phyloP scores from a whole-genome alignment of 2,113 vertebrate genomes.

The Cairina moschata region DNA sequence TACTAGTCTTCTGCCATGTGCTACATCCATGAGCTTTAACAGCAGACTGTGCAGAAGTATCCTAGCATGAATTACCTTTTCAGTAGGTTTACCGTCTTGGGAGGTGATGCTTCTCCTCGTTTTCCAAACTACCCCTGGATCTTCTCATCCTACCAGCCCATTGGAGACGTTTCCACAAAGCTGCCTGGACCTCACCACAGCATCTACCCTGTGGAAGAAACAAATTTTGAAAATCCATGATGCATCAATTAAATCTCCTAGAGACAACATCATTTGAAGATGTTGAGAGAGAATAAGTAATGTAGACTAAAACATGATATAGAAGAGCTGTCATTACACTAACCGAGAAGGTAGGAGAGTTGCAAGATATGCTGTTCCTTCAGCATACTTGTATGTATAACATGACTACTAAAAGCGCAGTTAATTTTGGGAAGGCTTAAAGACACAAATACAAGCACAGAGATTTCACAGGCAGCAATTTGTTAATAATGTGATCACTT shows the following conservation, averaged over 20 bases:
- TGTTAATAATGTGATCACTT: background rate
- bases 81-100: conserved; percentile 16
- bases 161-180: conserved; percentile 29
- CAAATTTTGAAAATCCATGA: background rate
- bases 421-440: background rate
- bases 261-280: background rate
- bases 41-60: background rate
- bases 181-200: conserved; percentile 19
- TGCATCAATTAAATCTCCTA: background rate
- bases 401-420: background rate
- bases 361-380: background rate
- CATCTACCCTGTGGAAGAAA: conserved; percentile 47
- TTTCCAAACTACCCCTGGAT: conserved; percentile 17
- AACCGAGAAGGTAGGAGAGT: background rate
- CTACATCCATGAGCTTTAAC: background rate
- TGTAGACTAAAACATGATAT: background rate
- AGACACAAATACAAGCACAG: background rate
- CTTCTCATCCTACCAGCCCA: conserved; percentile 48
- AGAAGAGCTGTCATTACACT: background rate
- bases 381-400: background rate
- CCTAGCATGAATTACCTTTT: conserved; percentile 19
- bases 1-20: background rate
- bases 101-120: background rate
- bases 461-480: background rate
- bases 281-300: background rate